Evolutionary conservation across 2,888 invertebrate species (phyloP), one percentile per base, ranked within the genome.

Genomic region (Phortica okadai): DNA sequence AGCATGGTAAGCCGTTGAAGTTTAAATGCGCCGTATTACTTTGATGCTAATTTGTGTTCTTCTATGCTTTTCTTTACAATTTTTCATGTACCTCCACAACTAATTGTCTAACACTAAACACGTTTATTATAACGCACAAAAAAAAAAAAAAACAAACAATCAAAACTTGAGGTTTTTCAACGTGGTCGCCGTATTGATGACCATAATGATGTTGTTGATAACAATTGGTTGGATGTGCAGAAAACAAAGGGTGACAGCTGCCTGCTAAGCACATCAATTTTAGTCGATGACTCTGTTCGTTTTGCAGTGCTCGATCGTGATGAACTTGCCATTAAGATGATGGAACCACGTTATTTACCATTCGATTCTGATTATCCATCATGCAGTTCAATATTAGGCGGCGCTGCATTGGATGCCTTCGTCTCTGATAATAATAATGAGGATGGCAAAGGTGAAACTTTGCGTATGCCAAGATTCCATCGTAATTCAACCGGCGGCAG

Each of bases 341-440:
- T 54, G 25, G 84, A 84, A 77, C 77, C 84, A 21, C 86, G 85
- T 79, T 86, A 84, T 82, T 81, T 88, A 81, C 84, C 88, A 74
- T 84, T 89, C 77, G 86, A 89, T 83, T 88, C 88, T 80, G 85
- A 85, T 76, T 89, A 88, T 79, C 87, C 85, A 81, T 85, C 89
- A 74, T 88, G 86, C 79, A 88, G 88, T 83, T 87, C 88, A 73
- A 82, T 89, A 79, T 81, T 88, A 81, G 88, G 21, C 14, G 16
- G 87, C 70, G 83, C 58, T 4, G 64, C 33, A 66, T 33, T 7
- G 33, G 16, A 44, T 58, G 64, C n/a, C 11, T 64, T 21, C 21
- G 21, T 21, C 21, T 21, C 21, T 21, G 21, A 21, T 21, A 21
- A 21, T 21, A 21, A 21, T 21, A 21, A 21, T 21, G 21, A 21